Percentiles rank a stretch among this genome's conserved stretches.
Evolutionary conservation across 1,140 invertebrate species (phyloP).

Genomic region (Eciton burchellii): DNA sequence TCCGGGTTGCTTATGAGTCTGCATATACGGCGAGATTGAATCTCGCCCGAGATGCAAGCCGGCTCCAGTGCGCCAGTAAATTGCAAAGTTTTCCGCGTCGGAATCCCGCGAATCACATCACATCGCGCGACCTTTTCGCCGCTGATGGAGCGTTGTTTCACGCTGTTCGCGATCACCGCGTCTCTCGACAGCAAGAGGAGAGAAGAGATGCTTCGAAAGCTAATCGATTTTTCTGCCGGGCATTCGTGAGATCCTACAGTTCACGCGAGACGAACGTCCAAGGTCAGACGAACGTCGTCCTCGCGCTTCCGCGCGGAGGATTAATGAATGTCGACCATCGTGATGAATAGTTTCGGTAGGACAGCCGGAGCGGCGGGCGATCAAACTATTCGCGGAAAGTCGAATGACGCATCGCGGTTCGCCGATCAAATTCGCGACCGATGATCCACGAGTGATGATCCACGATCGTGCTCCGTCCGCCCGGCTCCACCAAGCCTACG

Average conservation of each 20-base stretch:
- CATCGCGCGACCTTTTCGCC: conserved; percentile 13
- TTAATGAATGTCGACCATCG: conserved; percentile 35
- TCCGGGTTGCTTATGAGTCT: conserved; percentile 49
- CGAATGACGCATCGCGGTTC: conserved; percentile 10
- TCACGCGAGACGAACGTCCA: not conserved
- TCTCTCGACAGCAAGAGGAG: too few species aligned
- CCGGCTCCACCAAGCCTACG: conserved; percentile 27
- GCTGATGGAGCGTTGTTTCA: not conserved
- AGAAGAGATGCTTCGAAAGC: too few species aligned
- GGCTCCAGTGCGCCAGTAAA: conserved; percentile 37
- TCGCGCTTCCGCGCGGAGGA: not conserved
- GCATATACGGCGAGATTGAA: conserved; percentile 55
- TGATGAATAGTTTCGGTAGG: conserved; percentile 28
- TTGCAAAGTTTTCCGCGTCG: conserved; percentile 53
- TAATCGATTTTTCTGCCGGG: not conserved
- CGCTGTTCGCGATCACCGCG: not conserved
- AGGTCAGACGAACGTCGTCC: conserved; percentile 32
- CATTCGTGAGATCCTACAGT: not conserved
- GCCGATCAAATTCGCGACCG: conserved; percentile 10
- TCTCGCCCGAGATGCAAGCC: conserved; percentile 37
- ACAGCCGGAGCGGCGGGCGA: not conserved
- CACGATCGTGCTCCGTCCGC: too few species aligned
- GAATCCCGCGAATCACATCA: conserved; percentile 50
- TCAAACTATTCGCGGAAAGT: conserved; percentile 37
- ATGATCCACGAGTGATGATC: conserved; percentile 11